Conservation (phyloP, 37 sponge, comb jelly and placozoan species). For the Bolinopsis microptera region DNA sequence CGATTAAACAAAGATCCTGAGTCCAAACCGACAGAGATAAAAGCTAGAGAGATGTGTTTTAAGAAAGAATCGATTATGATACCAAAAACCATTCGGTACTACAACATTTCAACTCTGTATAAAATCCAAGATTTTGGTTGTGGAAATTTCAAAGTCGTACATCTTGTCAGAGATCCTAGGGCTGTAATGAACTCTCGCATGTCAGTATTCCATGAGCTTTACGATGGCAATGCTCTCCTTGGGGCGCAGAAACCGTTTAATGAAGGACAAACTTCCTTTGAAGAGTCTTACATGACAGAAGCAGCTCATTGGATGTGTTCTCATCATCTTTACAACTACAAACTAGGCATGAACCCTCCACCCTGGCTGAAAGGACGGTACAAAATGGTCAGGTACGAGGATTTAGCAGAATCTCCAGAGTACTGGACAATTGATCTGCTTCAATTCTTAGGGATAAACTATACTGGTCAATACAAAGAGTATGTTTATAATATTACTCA, state of each 20-base stretch:
- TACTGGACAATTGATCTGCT: background rate
- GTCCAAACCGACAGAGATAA: background rate
- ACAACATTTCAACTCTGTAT: slow-evolving; percentile 17
- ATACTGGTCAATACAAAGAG: background rate
- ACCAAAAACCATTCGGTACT: slow-evolving; percentile 24
- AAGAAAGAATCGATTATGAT: background rate
- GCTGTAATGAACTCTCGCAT: slow-evolving; percentile 61
- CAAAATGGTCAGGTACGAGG: slow-evolving; percentile 56
- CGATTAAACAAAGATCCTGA: background rate
- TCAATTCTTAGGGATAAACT: background rate
- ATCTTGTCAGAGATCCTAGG: slow-evolving; percentile 42
- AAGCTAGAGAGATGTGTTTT: background rate
- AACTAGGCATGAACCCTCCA: background rate
- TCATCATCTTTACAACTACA: slow-evolving; percentile 48
- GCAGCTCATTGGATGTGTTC: slow-evolving; percentile 19
- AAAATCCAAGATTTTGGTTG: slow-evolving; percentile 11
- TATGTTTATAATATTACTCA: slow-evolving; percentile 23
- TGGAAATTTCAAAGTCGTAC: slow-evolving; percentile 37
- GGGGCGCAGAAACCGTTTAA: background rate
- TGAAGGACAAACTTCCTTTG: background rate
- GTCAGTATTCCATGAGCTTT: background rate
- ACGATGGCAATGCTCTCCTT: slow-evolving; percentile 28
- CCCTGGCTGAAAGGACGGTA: slow-evolving; percentile 26
- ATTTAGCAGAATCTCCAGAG: slow-evolving; percentile 1
- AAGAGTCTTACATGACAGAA: background rate